These are phyloP conservation scores for Hippocampus mohnikei DNA, from an alignment of 2,113 vertebrate species.

Conservation along the genomic window DNA sequence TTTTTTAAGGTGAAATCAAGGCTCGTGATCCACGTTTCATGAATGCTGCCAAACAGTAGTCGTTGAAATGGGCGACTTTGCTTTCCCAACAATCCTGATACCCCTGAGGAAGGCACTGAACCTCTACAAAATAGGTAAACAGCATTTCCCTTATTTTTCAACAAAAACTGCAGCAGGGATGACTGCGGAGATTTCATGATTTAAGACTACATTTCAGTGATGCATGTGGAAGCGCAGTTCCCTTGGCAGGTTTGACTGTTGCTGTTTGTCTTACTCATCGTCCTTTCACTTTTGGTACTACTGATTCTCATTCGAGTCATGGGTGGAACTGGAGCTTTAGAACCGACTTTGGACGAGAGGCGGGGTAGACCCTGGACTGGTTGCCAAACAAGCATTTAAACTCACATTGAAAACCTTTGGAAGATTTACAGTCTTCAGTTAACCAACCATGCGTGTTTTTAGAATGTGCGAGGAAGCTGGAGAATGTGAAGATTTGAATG, in stretches of 20 bases:
- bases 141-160: not conserved
- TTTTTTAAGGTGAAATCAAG: no score
- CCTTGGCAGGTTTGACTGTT: not conserved
- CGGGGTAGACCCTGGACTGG: no score
- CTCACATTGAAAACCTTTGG: no score
- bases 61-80: not conserved
- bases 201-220: not conserved
- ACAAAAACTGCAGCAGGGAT: not conserved
- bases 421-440: no score
- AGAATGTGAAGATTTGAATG: no score
- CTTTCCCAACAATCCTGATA: not conserved
- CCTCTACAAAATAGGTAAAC: not conserved
- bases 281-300: not conserved
- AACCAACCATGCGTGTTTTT: no score
- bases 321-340: not conserved
- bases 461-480: no score
- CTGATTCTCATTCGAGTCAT: not conserved
- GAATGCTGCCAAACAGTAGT: no score
- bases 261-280: not conserved
- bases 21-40: no score
- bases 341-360: no score
- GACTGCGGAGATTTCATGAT: not conserved
- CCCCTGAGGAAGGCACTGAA: not conserved
- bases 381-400: no score
- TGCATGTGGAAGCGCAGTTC: not conserved